Evolutionary conservation across 2,113 vertebrate genomes (phyloP).

Genomic region (Beaufortia kweichowensis): DNA sequence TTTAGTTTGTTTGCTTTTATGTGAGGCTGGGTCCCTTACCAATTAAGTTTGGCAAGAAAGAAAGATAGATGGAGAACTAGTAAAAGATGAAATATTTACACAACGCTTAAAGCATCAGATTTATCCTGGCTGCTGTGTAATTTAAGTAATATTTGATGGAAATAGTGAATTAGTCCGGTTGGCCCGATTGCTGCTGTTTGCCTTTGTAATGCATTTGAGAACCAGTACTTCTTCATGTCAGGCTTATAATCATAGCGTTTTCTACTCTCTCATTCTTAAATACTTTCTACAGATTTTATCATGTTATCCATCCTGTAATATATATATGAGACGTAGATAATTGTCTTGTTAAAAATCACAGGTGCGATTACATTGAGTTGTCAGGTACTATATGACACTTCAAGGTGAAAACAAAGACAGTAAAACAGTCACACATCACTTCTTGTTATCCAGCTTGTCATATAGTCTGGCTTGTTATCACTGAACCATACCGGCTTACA

Average conservation of each 20-base stretch:
- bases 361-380: neutral
- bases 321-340: neutral
- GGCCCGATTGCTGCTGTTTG: slow-evolving; percentile 45
- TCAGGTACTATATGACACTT: neutral
- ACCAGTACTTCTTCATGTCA: slow-evolving; percentile 29
- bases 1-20: slow-evolving; percentile 5
- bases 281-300: no score
- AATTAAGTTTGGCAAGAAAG: neutral
- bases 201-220: slow-evolving; percentile 55
- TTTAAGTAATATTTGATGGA: slow-evolving; percentile 61
- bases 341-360: slow-evolving; percentile 10
- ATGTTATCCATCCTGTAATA: neutral
- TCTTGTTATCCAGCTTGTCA: neutral
- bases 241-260: slow-evolving; percentile 55
- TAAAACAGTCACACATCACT: slow-evolving; percentile 8
- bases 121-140: slow-evolving; percentile 58
- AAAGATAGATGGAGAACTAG: neutral
- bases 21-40: neutral
- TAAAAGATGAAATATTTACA: slow-evolving; percentile 5
- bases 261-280: no score
- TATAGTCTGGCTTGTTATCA: neutral
- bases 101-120: slow-evolving; percentile 23
- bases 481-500: slow-evolving; percentile 9
- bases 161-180: slow-evolving; percentile 59
- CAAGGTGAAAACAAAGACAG: slow-evolving; percentile 24